Percentiles rank a stretch among this genome's conserved stretches.
Evolutionary conservation across 2,797 vertebrate genomes (phyloP).

Genomic region (Rhabdophis nuchalis): DNA sequence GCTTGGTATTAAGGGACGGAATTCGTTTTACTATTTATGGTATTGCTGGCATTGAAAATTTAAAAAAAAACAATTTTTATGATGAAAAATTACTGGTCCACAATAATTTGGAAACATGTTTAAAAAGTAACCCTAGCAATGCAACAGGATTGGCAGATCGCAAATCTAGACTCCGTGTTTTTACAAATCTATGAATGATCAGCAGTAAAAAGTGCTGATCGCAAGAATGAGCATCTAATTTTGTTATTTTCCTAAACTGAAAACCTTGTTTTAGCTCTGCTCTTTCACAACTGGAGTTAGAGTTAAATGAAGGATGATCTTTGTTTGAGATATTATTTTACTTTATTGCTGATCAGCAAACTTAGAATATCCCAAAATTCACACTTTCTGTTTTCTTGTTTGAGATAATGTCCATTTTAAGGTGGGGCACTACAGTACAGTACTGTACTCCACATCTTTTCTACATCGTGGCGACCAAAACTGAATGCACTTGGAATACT

Average conservation of each 20-base stretch:
- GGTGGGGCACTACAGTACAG: neutral
- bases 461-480: too few species aligned
- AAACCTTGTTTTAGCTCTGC: neutral
- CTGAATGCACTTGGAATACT: too few species aligned
- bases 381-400: neutral
- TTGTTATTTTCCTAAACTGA: neutral
- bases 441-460: too few species aligned
- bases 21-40: conserved; percentile 17
- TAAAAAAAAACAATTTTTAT: neutral
- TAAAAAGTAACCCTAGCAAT: neutral
- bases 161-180: neutral
- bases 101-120: conserved; percentile 2
- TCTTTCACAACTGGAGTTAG: neutral
- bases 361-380: neutral
- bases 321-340: neutral
- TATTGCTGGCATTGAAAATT: neutral
- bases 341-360: neutral
- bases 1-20: conserved; percentile 13
- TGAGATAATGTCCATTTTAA: neutral
- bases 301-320: neutral
- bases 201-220: neutral
- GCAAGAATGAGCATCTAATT: neutral
- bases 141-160: neutral
- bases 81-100: conserved; percentile 2
- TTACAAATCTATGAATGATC: neutral